Percentiles rank a stretch among this genome's conserved stretches.
Conservation (phyloP, 2,797 vertebrate genomes). For the Pitangus sulphuratus region DNA sequence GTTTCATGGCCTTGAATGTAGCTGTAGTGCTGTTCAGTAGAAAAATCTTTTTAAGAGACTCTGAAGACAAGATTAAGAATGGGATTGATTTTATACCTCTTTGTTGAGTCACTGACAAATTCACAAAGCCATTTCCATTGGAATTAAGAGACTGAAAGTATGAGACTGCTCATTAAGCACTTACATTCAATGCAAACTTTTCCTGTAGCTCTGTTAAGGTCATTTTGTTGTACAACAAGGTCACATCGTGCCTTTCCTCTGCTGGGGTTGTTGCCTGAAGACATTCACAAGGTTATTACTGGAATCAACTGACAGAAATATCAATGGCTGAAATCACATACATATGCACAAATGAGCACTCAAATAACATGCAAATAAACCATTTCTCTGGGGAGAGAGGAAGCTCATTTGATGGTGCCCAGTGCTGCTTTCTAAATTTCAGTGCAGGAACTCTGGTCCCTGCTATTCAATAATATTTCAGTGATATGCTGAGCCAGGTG, state of each 20-base stretch:
- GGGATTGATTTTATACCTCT: background rate
- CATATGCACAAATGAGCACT: background rate
- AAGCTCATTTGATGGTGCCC: background rate
- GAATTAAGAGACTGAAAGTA: background rate
- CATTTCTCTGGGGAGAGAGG: background rate
- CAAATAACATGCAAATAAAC: background rate
- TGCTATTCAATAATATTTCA: fast-evolving
- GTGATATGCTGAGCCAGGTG: background rate
- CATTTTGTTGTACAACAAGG: constrained; percentile 92
- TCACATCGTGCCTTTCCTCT: constrained; percentile 93
- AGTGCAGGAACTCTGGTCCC: background rate
- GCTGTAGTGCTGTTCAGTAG: background rate
- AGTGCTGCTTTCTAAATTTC: background rate
- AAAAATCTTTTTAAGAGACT: background rate
- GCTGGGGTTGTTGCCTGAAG: constrained; percentile 88
- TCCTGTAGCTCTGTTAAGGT: constrained; percentile 85
- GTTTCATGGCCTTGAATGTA: background rate
- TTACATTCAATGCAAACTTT: constrained; percentile 86
- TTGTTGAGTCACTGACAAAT: background rate
- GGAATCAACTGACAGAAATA: background rate
- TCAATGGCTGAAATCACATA: background rate
- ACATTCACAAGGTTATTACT: constrained; percentile 27
- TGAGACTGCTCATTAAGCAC: constrained; percentile 27
- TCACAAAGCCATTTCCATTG: background rate
- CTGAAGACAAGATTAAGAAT: background rate